Conservation (phyloP, 2,888 invertebrate genomes). For the Callyntrura guangdongensis region DNA sequence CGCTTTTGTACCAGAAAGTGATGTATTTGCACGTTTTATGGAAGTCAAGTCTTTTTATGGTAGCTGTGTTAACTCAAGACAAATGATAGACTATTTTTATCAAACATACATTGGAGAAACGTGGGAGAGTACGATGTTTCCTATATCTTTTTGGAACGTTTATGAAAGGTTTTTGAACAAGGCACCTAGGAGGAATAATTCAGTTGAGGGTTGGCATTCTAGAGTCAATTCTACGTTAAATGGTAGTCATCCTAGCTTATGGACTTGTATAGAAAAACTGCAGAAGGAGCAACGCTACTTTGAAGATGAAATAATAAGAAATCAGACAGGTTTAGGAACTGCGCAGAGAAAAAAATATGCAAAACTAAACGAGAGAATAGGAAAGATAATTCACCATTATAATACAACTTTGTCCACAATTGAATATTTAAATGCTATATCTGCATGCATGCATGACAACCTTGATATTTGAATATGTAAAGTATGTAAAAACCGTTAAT, state of each 20-base stretch:
- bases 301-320: too few species aligned
- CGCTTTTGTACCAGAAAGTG: neutral
- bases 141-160: too few species aligned
- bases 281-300: neutral
- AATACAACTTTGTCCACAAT: too few species aligned
- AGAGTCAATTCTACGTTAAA: neutral
- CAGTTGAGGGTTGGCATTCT: slow-evolving; percentile 2
- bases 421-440: too few species aligned
- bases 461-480: too few species aligned
- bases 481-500: too few species aligned
- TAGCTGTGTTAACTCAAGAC: too few species aligned
- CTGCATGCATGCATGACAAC: too few species aligned
- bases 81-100: neutral
- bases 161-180: neutral
- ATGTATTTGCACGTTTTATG: neutral
- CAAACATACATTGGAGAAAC: neutral
- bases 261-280: slow-evolving; percentile 31
- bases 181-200: neutral
- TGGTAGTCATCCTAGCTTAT: neutral
- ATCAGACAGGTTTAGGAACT: too few species aligned
- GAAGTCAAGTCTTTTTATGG: slow-evolving; percentile 1
- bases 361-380: too few species aligned
- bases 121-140: neutral
- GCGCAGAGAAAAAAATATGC: too few species aligned
- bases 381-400: too few species aligned